Percentiles rank a stretch among this genome's conserved stretches.
These are phyloP conservation scores for Peromyscus attwateri DNA, from an alignment of 2,797 vertebrate genomes.

Conservation along the genomic window DNA sequence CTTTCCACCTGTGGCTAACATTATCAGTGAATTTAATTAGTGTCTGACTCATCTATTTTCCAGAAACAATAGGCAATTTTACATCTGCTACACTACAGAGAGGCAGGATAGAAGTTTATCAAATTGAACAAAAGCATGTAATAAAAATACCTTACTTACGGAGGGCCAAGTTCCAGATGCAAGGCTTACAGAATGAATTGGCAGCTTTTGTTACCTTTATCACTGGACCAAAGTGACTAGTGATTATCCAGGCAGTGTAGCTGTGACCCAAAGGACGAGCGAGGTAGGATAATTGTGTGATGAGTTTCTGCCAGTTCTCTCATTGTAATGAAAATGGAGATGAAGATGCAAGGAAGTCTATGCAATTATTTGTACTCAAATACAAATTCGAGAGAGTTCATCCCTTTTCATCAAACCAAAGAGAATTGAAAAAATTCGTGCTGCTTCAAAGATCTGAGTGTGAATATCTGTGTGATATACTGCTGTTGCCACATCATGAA, in stretches of 20 bases:
- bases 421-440: background rate
- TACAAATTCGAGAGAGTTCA: conserved; percentile 57
- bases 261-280: background rate
- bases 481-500: conserved; percentile 39
- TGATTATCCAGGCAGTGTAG: conserved; percentile 23
- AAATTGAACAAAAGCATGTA: conserved; percentile 69
- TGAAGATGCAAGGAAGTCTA: conserved; percentile 56
- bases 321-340: conserved; percentile 54
- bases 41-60: conserved; percentile 68
- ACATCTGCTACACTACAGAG: conserved; percentile 13
- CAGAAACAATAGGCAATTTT: conserved; percentile 77
- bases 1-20: conserved; percentile 72
- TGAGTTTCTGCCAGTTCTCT: conserved; percentile 34
- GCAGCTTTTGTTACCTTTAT: conserved; percentile 53
- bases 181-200: conserved; percentile 52
- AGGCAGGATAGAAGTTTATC: conserved; percentile 69
- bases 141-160: conserved; percentile 69
- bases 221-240: conserved; percentile 21
- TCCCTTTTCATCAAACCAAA: conserved; percentile 62
- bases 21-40: conserved; percentile 68
- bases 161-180: conserved; percentile 66
- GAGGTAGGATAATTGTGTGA: conserved; percentile 27
- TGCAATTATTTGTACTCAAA: conserved; percentile 71
- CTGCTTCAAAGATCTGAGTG: conserved; percentile 59
- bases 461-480: conserved; percentile 1